phyloP scores from a whole-genome alignment of 2,113 vertebrate species.

The Tachuris rubrigastra region DNA sequence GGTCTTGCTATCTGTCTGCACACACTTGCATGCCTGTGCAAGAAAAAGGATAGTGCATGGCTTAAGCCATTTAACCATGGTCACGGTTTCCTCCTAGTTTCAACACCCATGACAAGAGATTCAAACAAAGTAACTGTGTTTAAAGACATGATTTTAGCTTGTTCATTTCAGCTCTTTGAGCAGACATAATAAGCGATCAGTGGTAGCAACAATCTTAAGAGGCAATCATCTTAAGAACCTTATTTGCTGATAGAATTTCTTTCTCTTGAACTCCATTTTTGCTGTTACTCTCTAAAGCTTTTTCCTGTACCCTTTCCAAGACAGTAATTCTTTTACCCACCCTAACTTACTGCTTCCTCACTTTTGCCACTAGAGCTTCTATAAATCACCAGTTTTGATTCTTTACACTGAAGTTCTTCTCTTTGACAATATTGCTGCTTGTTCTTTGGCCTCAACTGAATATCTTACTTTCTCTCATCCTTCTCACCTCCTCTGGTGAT shows the following conservation, averaged over 20 bases:
- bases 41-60: rapidly evolving
- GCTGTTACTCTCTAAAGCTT: neutral
- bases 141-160: neutral
- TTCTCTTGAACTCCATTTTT: neutral
- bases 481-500: neutral
- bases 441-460: neutral
- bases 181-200: neutral
- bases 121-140: neutral
- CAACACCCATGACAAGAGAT: neutral
- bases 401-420: neutral
- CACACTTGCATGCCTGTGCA: no score
- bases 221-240: neutral
- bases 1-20: neutral
- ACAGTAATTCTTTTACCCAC: neutral
- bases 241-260: neutral
- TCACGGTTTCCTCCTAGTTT: neutral
- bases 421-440: neutral
- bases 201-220: no score
- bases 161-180: neutral
- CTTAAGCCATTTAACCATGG: neutral
- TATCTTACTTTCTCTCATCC: neutral
- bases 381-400: neutral
- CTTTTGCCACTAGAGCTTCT: neutral
- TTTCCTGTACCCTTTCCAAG: neutral
- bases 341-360: neutral